Evolutionary conservation across 2,888 invertebrate species (phyloP), one percentile per base, ranked within the genome.

Genomic region (Acronicta alni): DNA sequence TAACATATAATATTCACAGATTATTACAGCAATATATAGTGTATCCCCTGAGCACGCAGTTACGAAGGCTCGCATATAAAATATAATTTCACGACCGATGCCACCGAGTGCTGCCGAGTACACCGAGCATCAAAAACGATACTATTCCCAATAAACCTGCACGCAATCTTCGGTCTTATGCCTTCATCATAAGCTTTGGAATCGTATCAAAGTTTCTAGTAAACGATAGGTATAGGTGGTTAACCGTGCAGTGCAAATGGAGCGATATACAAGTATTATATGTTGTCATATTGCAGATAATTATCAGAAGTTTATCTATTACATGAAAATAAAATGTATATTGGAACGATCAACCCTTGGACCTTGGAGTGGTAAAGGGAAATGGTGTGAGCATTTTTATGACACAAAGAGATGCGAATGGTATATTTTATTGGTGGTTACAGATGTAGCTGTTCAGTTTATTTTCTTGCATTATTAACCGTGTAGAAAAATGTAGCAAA

Each of bases 71-170:
- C 48, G 56, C 57, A 58, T 60, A 76, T 73, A 77, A 72, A 78
- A 76, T 76, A 78, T 66, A 78, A 70, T 75, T 78, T 65, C 57
- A 72, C 73, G 60, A 72, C 45, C 56, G 37, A 53, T 61, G 60
- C 66, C 57, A 64, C 54, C 67, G 69, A 72, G 53, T 72, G 69
- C 45, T 54, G 49, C 55, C 42, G 52, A 61, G 67, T 75, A 70
- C 72, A 63, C 45, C 23, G 46, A 55, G 48, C 58, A 71, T 75
- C 71, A 59, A 61, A 77, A 66, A 57, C 77, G 60, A 60, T 69
- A 42, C 43, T 8, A 43, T 60, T 15, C 43, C 26, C 38, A 15
- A 23, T 8, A 17, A 44, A 39, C 10, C 4, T 30, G 4, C 55
- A 67, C 1, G 16, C 78, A 18, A 71, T 47, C 32, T 16, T 51